Evolutionary conservation across 1,140 invertebrate genomes (phyloP).

Genomic region (Babylonia areolata): DNA sequence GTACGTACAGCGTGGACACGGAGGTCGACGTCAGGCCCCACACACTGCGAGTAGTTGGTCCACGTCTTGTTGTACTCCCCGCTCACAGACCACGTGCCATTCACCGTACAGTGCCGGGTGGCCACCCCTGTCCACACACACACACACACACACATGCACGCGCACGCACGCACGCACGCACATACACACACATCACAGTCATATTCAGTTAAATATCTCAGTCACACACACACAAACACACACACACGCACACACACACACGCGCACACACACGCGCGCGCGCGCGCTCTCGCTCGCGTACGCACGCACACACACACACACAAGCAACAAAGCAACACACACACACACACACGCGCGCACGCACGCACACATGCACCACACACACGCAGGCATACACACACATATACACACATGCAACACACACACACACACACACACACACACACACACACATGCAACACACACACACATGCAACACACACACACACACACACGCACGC

Average conservation of each 20-base stretch:
- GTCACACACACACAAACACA: too few species aligned
- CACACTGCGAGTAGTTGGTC: constrained; percentile 47
- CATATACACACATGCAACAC: background rate
- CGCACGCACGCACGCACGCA: background rate
- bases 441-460: constrained; percentile 1
- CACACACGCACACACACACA: too few species aligned
- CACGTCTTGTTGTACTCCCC: constrained; percentile 31
- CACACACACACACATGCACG: background rate
- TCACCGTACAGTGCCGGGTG: constrained; percentile 37
- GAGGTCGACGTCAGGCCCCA: constrained; percentile 44
- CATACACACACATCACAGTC: background rate
- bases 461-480: background rate
- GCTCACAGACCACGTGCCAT: constrained; percentile 47
- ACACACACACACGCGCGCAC: background rate
- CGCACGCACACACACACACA: constrained; percentile 27
- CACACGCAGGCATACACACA: background rate
- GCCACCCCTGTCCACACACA: constrained; percentile 43
- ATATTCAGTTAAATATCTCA: too few species aligned
- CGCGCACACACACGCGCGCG: background rate
- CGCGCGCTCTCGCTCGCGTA: constrained; percentile 10
- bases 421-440: constrained; percentile 4
- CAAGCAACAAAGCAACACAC: background rate
- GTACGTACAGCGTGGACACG: constrained; percentile 41
- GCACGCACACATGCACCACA: background rate
- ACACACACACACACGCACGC: background rate